Evolutionary conservation across 37 sponge, comb jelly and placozoan species (phyloP).

Genomic region (Tethya wilhelma): DNA sequence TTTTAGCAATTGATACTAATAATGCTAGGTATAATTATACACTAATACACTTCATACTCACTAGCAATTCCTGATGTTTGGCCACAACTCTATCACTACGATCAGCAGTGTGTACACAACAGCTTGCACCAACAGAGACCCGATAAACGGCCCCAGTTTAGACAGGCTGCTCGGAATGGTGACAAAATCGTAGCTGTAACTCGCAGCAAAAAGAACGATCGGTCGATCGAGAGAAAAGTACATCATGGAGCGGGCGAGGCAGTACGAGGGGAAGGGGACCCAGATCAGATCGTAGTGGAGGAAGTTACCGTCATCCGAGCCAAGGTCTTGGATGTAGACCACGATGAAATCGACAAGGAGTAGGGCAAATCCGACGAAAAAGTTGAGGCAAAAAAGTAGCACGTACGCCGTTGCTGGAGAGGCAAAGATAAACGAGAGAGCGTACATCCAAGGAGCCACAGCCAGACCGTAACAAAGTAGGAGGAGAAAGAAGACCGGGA

Average conservation of each 20-base stretch:
- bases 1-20: too few species aligned
- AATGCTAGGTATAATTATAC: too few species aligned
- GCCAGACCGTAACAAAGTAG: slow-evolving; percentile 80
- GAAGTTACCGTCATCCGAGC: neutral
- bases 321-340: slow-evolving; percentile 7
- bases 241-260: slow-evolving; percentile 60
- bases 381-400: slow-evolving; percentile 85
- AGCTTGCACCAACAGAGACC: slow-evolving; percentile 44
- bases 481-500: slow-evolving; percentile 65
- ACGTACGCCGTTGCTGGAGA: slow-evolving; percentile 87
- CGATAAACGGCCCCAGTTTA: slow-evolving; percentile 29
- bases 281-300: slow-evolving; percentile 39
- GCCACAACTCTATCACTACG: slow-evolving; percentile 15
- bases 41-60: too few species aligned
- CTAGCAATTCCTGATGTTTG: slow-evolving; percentile 3
- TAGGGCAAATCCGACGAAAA: slow-evolving; percentile 77
- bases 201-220: neutral
- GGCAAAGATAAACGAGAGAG: slow-evolving; percentile 76
- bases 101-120: slow-evolving; percentile 25
- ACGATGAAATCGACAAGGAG: slow-evolving; percentile 69
- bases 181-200: neutral
- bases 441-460: slow-evolving; percentile 91
- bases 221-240: slow-evolving; percentile 58
- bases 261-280: slow-evolving; percentile 59
- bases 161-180: neutral